phyloP scores from a whole-genome alignment of 2,797 vertebrate genomes.

The Oreochromis mossambicus region DNA sequence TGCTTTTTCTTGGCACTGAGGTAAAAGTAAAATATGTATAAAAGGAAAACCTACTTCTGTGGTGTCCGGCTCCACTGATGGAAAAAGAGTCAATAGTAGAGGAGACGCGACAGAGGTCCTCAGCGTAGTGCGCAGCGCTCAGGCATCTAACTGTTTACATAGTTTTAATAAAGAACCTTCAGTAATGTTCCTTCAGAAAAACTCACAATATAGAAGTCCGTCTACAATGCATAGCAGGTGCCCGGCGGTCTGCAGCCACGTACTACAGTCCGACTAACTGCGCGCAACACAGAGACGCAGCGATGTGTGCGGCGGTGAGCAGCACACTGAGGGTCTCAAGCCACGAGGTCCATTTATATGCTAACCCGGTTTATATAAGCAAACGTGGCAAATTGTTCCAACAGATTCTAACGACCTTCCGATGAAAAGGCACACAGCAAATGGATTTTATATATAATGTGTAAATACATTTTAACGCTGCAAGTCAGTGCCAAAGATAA shows the following conservation, averaged over 20 bases:
- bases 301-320: not conserved
- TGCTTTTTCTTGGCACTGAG: not conserved
- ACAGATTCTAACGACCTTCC: not conserved
- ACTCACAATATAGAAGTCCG: not conserved
- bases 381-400: not conserved
- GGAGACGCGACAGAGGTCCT: not conserved
- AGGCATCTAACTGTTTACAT: not conserved
- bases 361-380: not conserved
- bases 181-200: not conserved
- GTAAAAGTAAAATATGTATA: not conserved
- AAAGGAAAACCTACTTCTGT: not conserved
- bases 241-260: not conserved
- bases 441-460: not conserved
- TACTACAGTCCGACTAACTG: not conserved
- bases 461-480: not conserved
- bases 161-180: not conserved
- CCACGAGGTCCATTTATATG: not conserved
- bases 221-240: not conserved
- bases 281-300: not conserved
- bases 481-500: not conserved
- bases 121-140: not conserved
- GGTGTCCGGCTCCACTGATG: not conserved
- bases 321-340: not conserved
- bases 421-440: not conserved
- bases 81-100: not conserved